A percentile compares a stretch with the other conserved stretches of the same genome.
phyloP scores from a whole-genome alignment of 2,888 invertebrate genomes.

The Eulithis testata region DNA sequence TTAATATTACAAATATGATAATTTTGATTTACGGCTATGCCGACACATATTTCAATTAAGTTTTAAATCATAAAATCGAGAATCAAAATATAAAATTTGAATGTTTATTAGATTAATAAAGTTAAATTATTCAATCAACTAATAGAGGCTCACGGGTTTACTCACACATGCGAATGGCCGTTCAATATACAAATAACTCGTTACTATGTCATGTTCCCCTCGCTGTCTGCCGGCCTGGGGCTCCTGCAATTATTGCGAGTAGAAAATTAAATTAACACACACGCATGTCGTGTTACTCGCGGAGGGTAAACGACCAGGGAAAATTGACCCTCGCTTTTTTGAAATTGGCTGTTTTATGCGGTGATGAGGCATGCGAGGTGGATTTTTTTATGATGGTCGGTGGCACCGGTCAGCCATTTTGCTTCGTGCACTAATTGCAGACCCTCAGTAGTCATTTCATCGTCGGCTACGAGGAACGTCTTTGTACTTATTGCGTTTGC shows the following conservation, averaged over 20 bases:
- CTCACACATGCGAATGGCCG: constrained; percentile 55
- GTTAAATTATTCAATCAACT: constrained; percentile 48
- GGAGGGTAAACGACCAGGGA: constrained; percentile 63
- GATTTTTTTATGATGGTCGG: constrained; percentile 48
- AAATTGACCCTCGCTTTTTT: constrained; percentile 47
- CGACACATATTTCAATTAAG: constrained; percentile 48
- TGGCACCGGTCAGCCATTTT: constrained; percentile 76
- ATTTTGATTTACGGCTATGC: constrained; percentile 44
- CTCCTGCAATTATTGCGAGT: constrained; percentile 75
- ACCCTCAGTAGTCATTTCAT: constrained; percentile 75
- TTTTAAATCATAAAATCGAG: constrained; percentile 47
- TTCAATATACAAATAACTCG: constrained; percentile 64
- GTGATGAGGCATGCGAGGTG: constrained; percentile 26
- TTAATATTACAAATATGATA: constrained; percentile 46
- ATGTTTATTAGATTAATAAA: constrained; percentile 48
- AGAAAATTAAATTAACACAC: constrained; percentile 84
- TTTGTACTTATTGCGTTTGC: constrained; percentile 73
- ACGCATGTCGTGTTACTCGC: constrained; percentile 70
- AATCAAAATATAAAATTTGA: constrained; percentile 44
- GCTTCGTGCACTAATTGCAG: constrained; percentile 77
- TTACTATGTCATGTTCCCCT: constrained; percentile 65
- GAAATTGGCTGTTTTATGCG: constrained; percentile 42
- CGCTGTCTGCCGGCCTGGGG: constrained; percentile 57
- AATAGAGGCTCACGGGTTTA: constrained; percentile 41
- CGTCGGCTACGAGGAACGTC: constrained; percentile 70